Percentiles rank a stretch among this genome's conserved stretches.
These are phyloP conservation scores for Epinephelus fuscoguttatus DNA, from an alignment of 2,113 vertebrate genomes.

Conservation along the genomic window DNA sequence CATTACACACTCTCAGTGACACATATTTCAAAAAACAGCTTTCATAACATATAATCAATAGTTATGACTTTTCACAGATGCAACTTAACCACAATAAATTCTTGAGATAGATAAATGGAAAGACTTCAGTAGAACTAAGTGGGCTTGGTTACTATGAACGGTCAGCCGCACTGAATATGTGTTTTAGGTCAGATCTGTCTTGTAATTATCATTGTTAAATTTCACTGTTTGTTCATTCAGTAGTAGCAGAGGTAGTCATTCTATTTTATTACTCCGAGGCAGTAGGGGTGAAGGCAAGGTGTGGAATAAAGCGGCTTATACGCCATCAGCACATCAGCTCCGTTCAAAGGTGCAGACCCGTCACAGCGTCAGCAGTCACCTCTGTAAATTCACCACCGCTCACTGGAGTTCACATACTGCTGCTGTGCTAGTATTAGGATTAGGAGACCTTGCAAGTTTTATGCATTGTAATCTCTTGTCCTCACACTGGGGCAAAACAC, in stretches of 20 bases:
- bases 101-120: not conserved
- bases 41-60: slow-evolving; percentile 5
- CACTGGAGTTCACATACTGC: slow-evolving; percentile 25
- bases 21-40: not conserved
- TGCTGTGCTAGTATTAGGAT: slow-evolving; percentile 39
- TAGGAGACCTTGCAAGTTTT: slow-evolving; percentile 39
- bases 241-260: not conserved
- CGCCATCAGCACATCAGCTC: slow-evolving; percentile 35
- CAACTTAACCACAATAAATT: not conserved
- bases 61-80: slow-evolving; percentile 10
- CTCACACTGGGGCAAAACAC: slow-evolving; percentile 21
- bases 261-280: slow-evolving; percentile 17
- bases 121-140: not conserved
- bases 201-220: not conserved
- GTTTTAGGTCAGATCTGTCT: slow-evolving; percentile 5
- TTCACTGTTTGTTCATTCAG: slow-evolving; percentile 3
- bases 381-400: slow-evolving; percentile 53
- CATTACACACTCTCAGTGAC: not conserved
- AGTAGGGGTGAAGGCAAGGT: slow-evolving; percentile 27
- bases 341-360: slow-evolving; percentile 52
- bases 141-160: not conserved
- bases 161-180: not conserved
- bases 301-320: slow-evolving; percentile 21
- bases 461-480: slow-evolving; percentile 52
- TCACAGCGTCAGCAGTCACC: slow-evolving; percentile 63